Base-by-base conservation (phyloP, 2,888 invertebrate species). In the Cephus nigrinus region DNA sequence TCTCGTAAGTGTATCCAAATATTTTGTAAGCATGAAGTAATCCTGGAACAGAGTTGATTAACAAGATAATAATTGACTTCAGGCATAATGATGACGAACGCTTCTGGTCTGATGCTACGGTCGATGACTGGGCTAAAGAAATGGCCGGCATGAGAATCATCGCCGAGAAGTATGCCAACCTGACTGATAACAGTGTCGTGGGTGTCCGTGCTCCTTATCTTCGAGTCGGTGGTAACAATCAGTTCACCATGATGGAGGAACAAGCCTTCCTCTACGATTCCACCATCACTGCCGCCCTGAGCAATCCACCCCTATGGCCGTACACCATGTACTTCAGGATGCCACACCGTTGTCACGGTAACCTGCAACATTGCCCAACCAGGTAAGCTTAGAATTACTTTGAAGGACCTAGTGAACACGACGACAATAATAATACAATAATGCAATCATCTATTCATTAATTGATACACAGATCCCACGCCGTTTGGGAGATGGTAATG, bases 311-410 rank as follows among this genome's bases (percentile, higher is more conserved):
- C 76, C 95, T 98, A 84, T 99, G 99, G 99, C 99, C 99, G 4
- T 99, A 99, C 93, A 99, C 98, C 79, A 96, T 99, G 96, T 98
- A 98, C 94, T 98, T 98, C 94, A 95, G 97, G 88, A 97, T 98
- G 97, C 97, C 98, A 0, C 98, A 98, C 92, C 95, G 96, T 80
- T 98, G 98, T 89, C 97, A 98, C 90, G 98, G 98, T 82, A 98
- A 98, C 92, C 92, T 97, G 79, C 98, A 98, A 91, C 97, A 95
- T 90, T 98, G 97, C 90, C 97, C 97, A 15, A 97, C 97, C 3
- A 95, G 97, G 90, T 91, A 75, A 85, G 80, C 77, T 75, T 11
- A 33, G 9, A 9, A 9, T 55, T 9, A 23, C 23, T 55, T 55
- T 55, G 55, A 55, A 55, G 23, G 5, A 23, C 23, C 2, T 23